Evolutionary conservation across 2,888 invertebrate genomes (phyloP).

Genomic region (Plebejus melissa): DNA sequence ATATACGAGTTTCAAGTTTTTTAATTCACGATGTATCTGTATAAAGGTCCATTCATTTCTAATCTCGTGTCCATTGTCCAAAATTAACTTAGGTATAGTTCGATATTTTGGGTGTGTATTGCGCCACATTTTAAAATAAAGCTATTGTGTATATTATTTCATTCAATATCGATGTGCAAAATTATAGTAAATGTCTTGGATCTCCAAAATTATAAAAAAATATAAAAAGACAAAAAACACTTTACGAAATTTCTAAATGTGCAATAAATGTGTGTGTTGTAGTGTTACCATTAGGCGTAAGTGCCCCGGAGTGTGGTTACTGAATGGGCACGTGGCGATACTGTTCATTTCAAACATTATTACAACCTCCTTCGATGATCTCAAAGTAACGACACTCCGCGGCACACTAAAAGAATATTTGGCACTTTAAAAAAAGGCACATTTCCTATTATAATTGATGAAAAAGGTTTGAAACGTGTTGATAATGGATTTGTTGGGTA

Average conservation of each 20-base stretch:
- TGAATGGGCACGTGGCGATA: conserved; percentile 35
- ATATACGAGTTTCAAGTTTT: conserved; percentile 59
- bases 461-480: conserved; percentile 77
- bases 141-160: conserved; percentile 78
- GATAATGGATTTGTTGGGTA: conserved; percentile 80
- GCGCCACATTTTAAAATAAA: conserved; percentile 63
- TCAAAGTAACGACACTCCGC: conserved; percentile 66
- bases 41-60: conserved; percentile 66
- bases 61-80: conserved; percentile 75
- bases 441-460: conserved; percentile 73
- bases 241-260: conserved; percentile 80
- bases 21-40: conserved; percentile 46
- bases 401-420: conserved; percentile 72
- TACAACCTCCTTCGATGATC: conserved; percentile 54
- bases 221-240: conserved; percentile 70
- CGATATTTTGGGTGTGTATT: conserved; percentile 78
- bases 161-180: conserved; percentile 76
- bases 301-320: conserved; percentile 56
- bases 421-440: conserved; percentile 77
- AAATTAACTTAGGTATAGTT: conserved; percentile 73
- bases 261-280: conserved; percentile 80
- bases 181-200: conserved; percentile 79
- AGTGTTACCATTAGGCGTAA: conserved; percentile 79
- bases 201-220: conserved; percentile 75
- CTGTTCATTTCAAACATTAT: conserved; percentile 41